phyloP scores from a whole-genome alignment of 1,140 invertebrate genomes.

The Eubasilissa regina region DNA sequence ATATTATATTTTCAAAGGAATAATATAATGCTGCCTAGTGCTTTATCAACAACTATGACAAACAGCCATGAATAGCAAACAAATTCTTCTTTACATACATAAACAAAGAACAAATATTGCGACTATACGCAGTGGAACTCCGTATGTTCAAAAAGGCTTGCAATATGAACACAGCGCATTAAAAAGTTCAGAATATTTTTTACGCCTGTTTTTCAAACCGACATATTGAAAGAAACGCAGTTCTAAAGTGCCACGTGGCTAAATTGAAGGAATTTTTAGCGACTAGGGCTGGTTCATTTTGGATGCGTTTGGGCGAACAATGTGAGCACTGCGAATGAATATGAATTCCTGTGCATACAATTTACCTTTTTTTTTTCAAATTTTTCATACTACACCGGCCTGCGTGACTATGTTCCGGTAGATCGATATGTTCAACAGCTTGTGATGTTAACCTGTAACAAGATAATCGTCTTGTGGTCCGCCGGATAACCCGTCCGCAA shows the following conservation, averaged over 20 bases:
- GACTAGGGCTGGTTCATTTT: constrained; percentile 13
- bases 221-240: no score
- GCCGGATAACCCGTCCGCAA: no score
- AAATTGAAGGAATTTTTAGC: no score
- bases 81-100: background rate
- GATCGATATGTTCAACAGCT: no score
- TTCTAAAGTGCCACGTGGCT: no score
- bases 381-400: background rate
- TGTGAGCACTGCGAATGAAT: constrained; percentile 21
- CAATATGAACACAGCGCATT: background rate
- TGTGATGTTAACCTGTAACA: no score
- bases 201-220: constrained; percentile 1
- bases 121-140: constrained; percentile 12
- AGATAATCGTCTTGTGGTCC: no score
- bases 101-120: constrained; percentile 31
- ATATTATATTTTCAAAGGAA: constrained; percentile 1
- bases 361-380: constrained; percentile 9
- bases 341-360: constrained; percentile 6
- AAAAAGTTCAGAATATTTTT: background rate
- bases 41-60: background rate
- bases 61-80: background rate
- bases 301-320: constrained; percentile 23
- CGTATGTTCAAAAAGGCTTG: background rate
- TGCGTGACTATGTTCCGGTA: background rate
- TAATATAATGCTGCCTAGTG: background rate